phyloP scores from a whole-genome alignment of 2,113 vertebrate genomes.

The Aix galericulata region DNA sequence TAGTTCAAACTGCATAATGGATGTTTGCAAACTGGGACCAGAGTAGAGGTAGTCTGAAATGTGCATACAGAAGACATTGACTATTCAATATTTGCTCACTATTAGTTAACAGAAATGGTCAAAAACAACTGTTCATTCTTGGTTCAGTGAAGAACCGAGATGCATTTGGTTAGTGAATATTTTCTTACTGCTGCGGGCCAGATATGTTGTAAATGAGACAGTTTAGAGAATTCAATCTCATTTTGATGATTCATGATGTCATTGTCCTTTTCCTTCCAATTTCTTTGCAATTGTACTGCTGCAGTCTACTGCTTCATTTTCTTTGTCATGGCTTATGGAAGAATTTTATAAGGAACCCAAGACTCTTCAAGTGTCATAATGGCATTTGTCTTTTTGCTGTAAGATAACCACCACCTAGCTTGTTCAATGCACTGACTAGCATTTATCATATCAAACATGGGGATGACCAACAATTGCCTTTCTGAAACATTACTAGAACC shows the following conservation, averaged over 20 bases:
- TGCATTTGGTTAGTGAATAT: background rate
- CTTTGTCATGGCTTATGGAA: background rate
- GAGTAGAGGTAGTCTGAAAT: background rate
- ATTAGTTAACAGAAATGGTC: background rate
- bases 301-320: background rate
- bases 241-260: background rate
- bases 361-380: background rate
- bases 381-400: background rate
- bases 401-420: background rate
- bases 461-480: background rate
- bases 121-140: background rate
- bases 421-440: background rate
- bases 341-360: background rate
- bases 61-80: accelerated
- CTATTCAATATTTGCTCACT: background rate
- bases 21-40: background rate
- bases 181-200: background rate
- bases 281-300: background rate
- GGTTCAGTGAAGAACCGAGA: background rate
- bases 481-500: background rate
- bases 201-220: background rate
- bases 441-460: background rate
- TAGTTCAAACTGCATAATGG: background rate
- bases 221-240: background rate
- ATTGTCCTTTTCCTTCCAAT: background rate